phyloP scores from a whole-genome alignment of 2,888 invertebrate genomes.

The Coleophora deauratella region DNA sequence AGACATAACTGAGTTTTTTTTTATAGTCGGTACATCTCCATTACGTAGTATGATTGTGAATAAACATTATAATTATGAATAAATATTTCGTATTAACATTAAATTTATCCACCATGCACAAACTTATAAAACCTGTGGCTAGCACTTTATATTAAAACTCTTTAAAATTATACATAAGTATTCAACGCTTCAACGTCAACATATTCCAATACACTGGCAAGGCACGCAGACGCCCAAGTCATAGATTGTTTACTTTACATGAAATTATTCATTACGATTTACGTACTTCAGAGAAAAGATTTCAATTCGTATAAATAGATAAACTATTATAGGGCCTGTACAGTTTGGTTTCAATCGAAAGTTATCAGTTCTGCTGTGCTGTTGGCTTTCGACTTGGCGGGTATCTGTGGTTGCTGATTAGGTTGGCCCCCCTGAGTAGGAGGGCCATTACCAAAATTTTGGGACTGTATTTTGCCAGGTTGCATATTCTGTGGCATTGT shows the following conservation, averaged over 20 bases:
- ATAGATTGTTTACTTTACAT: too few species aligned
- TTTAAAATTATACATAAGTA: too few species aligned
- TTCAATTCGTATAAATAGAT: slow-evolving; percentile 38
- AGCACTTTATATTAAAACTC: too few species aligned
- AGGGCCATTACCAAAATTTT: slow-evolving; percentile 28
- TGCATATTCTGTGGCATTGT: slow-evolving; percentile 22
- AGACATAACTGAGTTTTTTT: too few species aligned
- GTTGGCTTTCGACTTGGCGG: slow-evolving; percentile 32
- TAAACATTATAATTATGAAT: too few species aligned
- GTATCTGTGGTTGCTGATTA: slow-evolving; percentile 34
- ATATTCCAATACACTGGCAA: too few species aligned
- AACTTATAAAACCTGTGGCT: slow-evolving; percentile 1
- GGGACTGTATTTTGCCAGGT: slow-evolving; percentile 29
- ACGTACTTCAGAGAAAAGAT: slow-evolving; percentile 20
- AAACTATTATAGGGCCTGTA: slow-evolving; percentile 14
- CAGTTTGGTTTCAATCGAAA: slow-evolving; percentile 77
- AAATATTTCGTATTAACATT: slow-evolving; percentile 1
- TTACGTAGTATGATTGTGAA: too few species aligned
- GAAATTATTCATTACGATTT: slow-evolving; percentile 24
- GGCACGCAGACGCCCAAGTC: too few species aligned
- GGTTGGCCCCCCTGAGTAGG: slow-evolving; percentile 22
- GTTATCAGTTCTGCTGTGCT: slow-evolving; percentile 86
- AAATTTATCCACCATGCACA: slow-evolving; percentile 1
- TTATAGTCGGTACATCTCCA: too few species aligned
- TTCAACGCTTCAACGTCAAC: background rate